A percentile compares a stretch with the other conserved stretches of the same genome.
These are phyloP conservation scores for Apodemia duryi DNA, from an alignment of 2,888 invertebrate genomes.

Conservation along the genomic window DNA sequence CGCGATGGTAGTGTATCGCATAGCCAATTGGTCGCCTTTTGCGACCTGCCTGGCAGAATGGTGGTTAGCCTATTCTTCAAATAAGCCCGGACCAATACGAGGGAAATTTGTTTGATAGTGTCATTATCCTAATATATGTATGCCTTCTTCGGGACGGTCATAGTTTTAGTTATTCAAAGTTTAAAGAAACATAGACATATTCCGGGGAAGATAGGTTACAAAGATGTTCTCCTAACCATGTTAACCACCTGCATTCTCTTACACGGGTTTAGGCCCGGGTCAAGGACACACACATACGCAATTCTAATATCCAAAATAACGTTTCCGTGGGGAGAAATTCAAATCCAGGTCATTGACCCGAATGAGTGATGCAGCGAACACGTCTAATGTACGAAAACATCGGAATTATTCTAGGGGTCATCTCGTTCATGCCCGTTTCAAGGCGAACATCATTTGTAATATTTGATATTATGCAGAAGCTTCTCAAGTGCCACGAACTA, in stretches of 20 bases:
- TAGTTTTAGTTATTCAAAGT: too few species aligned
- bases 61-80: too few species aligned
- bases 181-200: too few species aligned
- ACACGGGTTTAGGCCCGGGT: conserved; percentile 17
- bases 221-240: background rate
- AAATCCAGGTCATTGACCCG: conserved; percentile 39
- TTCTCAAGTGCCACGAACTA: background rate
- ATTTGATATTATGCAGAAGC: conserved; percentile 15
- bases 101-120: too few species aligned
- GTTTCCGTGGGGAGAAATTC: background rate
- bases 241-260: conserved; percentile 1
- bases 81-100: too few species aligned
- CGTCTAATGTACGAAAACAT: conserved; percentile 23
- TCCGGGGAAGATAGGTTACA: background rate
- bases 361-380: conserved; percentile 30
- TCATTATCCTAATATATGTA: too few species aligned
- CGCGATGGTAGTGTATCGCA: too few species aligned
- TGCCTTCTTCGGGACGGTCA: too few species aligned
- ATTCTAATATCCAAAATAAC: conserved; percentile 21
- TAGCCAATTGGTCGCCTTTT: too few species aligned
- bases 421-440: conserved; percentile 3
- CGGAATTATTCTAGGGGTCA: conserved; percentile 20
- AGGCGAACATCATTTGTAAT: conserved; percentile 17
- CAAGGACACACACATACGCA: conserved; percentile 21
- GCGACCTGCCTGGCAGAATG: too few species aligned